Evolutionary conservation across 2,113 vertebrate species (phyloP).

Genomic region (Sarotherodon lohbergeri): DNA sequence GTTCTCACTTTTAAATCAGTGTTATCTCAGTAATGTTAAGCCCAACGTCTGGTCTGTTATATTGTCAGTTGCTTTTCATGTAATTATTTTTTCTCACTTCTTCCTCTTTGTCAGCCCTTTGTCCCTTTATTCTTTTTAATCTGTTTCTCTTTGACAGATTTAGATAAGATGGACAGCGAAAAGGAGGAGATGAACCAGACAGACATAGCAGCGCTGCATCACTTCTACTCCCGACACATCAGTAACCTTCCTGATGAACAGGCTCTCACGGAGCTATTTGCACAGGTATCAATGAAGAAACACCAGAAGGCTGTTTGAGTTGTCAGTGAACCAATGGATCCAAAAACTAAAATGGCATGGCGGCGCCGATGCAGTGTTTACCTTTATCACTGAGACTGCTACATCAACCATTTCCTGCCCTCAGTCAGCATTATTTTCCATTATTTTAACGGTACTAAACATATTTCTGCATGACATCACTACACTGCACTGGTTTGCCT

Average conservation of each 20-base stretch:
- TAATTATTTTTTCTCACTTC: background rate
- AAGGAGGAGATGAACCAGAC: constrained; percentile 91
- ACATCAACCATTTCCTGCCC: background rate
- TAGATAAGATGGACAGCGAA: constrained; percentile 93
- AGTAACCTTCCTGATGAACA: constrained; percentile 80
- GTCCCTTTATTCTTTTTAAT: background rate
- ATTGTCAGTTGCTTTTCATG: background rate
- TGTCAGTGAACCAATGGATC: background rate
- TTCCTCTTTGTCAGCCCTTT: background rate
- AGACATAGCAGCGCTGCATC: constrained; percentile 88
- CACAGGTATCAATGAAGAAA: constrained; percentile 76
- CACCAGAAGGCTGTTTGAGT: accelerated
- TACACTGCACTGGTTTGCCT: background rate
- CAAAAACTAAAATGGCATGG: background rate
- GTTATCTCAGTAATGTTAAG: background rate
- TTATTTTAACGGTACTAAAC: background rate
- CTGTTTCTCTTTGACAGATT: constrained; percentile 69
- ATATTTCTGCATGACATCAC: background rate
- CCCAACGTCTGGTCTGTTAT: background rate
- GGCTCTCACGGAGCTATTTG: constrained; percentile 84
- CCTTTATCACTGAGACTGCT: background rate
- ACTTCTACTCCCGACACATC: constrained; percentile 92
- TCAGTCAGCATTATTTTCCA: background rate
- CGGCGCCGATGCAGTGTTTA: accelerated
- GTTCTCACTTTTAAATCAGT: background rate